Evolutionary conservation across 2,113 vertebrate genomes (phyloP), one percentile per base, ranked within the genome.

Genomic region (Heliornis fulica): DNA sequence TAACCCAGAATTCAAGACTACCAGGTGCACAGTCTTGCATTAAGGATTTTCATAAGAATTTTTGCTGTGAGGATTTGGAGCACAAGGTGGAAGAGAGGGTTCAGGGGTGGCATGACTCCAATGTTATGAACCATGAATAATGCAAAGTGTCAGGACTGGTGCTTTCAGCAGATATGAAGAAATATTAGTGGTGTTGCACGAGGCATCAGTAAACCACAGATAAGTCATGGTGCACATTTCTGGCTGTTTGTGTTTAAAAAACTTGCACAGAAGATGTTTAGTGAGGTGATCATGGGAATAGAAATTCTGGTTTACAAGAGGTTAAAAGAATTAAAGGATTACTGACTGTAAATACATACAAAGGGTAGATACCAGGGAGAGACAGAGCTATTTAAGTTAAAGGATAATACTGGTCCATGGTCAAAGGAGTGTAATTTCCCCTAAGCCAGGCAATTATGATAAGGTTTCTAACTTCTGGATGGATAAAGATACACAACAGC

Each of bases 361-460:
- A 94, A 74, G 50, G 59, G 59, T 5, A 87, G 63, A 51, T 11
- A 60, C 10, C 69, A 94, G 40, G 34, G 40, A 89, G 53, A 87
- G 36, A 50, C 57, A 87, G 38, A 93, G 32, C 38, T 60, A 23
- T 46, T 84, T 28, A 29, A 65, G 20, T 56, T 61, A 78, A 50
- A 90, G 50, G 56, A 70, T 57, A 57, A 57, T 48, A 65, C 31
- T 66, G 36, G 46, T 34, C 64, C 50, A 57, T 28, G 51, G 45
- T 85, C 60, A 88, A 88, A 38, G n/a, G 45, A 82, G 13, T 78
- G n/a, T 57, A 40, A 90, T 66, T 78, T 74, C 41, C 34, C 18
- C 50, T 66, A 36, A 88, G 34, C 5, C 86, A 85, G 26, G 70
- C 61, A 92, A 40, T 94, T 75, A 53, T 61, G 74, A 46, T 70